These are phyloP conservation scores for Capra hircus DNA, from an alignment of 2,113 vertebrate species.

Conservation along the genomic window DNA sequence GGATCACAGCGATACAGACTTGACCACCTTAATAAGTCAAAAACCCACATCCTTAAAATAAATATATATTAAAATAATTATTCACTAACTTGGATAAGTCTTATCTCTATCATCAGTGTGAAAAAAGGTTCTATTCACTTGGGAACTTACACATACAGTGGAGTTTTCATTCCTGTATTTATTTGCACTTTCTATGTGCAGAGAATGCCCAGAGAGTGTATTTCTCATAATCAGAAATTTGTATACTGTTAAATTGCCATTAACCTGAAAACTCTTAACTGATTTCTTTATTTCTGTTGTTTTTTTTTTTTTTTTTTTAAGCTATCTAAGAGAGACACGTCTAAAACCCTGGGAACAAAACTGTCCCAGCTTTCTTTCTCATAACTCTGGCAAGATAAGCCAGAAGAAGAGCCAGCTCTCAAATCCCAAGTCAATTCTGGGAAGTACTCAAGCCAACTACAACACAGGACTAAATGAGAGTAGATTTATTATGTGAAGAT, in stretches of 20 bases:
- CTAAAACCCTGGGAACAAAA: constrained; percentile 17
- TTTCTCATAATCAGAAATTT: not conserved
- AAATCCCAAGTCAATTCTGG: constrained; percentile 6
- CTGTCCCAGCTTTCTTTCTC: not conserved
- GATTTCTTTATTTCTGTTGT: not conserved
- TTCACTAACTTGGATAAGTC: not conserved
- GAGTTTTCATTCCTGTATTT: constrained; percentile 20
- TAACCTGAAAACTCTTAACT: not conserved
- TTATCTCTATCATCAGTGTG: not conserved
- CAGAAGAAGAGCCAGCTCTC: constrained; percentile 7
- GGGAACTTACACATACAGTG: not conserved
- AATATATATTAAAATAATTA: constrained; percentile 12
- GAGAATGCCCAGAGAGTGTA: not conserved
- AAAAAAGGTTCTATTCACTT: not conserved
- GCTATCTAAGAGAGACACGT: not conserved
- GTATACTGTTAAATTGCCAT: not conserved
- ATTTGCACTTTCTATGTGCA: not conserved
- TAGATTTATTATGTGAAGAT: not conserved
- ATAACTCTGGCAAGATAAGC: not conserved
- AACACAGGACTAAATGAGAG: constrained; percentile 6
- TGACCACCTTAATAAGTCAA: not conserved
- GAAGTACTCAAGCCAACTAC: constrained; percentile 19
- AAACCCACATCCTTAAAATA: constrained; percentile 8
- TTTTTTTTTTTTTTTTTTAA: not conserved
- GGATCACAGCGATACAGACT: not conserved